phyloP scores from a whole-genome alignment of 2,797 vertebrate genomes.

The Odontamblyopus rebecca region DNA sequence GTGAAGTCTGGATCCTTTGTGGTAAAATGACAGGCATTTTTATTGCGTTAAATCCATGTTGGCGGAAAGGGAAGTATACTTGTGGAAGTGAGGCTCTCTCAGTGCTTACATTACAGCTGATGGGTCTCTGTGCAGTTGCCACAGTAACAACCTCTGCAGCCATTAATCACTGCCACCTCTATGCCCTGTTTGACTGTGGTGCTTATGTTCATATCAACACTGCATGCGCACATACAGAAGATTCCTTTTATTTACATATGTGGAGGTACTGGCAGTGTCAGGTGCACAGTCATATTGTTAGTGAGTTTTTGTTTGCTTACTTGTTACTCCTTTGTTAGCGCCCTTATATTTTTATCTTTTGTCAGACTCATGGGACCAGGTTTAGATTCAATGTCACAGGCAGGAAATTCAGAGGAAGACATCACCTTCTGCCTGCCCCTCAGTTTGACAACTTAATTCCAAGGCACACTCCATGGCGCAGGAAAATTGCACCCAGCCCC shows the following conservation, averaged over 20 bases:
- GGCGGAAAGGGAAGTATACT: slow-evolving; percentile 37
- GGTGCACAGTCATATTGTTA: slow-evolving; percentile 29
- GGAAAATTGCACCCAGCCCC: slow-evolving; percentile 64
- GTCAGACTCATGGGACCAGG: slow-evolving; percentile 11
- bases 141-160: slow-evolving; percentile 63
- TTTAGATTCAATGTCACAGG: slow-evolving; percentile 37
- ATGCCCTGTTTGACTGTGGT: slow-evolving; percentile 52
- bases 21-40: slow-evolving; percentile 31
- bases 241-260: slow-evolving; percentile 16
- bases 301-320: slow-evolving; percentile 14
- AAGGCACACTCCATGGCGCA: slow-evolving; percentile 60
- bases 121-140: slow-evolving; percentile 62
- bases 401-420: slow-evolving; percentile 58
- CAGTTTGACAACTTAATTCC: slow-evolving; percentile 79
- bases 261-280: slow-evolving; percentile 46
- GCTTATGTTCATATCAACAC: slow-evolving; percentile 45
- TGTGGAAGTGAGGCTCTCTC: slow-evolving; percentile 33
- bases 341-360: slow-evolving; percentile 16
- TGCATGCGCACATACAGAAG: slow-evolving; percentile 15
- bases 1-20: slow-evolving; percentile 17
- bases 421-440: slow-evolving; percentile 48
- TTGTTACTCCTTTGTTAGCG: slow-evolving; percentile 7
- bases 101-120: slow-evolving; percentile 57
- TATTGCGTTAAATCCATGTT: slow-evolving; percentile 24
- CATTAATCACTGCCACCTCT: slow-evolving; percentile 71